A percentile compares a stretch with the other conserved stretches of the same genome.
Evolutionary conservation across 2,113 vertebrate species (phyloP).

Genomic region (Leucoraja erinaceus): DNA sequence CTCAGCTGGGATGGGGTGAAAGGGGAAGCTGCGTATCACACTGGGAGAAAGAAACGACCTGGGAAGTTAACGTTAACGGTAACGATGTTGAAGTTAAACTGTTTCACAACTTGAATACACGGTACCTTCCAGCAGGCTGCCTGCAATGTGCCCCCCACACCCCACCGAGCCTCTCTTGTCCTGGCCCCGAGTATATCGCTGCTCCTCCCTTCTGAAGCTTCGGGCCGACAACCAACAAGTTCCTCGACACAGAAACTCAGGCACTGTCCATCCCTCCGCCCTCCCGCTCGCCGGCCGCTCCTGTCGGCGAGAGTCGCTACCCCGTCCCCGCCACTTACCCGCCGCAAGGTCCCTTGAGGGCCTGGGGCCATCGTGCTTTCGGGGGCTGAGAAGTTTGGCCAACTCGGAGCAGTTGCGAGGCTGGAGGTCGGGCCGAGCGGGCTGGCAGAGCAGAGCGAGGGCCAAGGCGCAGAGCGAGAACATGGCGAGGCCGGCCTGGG

Average conservation of each 20-base stretch:
- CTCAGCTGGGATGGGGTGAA: too few species aligned
- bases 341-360: constrained; percentile 70
- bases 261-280: neutral
- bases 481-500: too few species aligned
- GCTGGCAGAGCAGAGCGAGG: neutral
- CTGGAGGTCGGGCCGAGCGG: constrained; percentile 60
- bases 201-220: too few species aligned
- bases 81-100: too few species aligned
- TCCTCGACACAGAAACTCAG: neutral
- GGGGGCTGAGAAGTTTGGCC: constrained; percentile 70
- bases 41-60: neutral
- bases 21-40: too few species aligned
- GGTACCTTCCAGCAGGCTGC: neutral
- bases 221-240: neutral
- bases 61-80: too few species aligned
- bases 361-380: constrained; percentile 74
- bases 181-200: neutral
- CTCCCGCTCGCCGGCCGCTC: too few species aligned
- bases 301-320: too few species aligned
- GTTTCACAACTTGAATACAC: neutral
- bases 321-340: constrained; percentile 57
- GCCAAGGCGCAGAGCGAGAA: neutral
- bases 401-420: constrained; percentile 82
- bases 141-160: neutral
- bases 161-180: neutral